These are phyloP conservation scores for Hiodon alosoides DNA, from an alignment of 2,113 vertebrate species.

Conservation along the genomic window DNA sequence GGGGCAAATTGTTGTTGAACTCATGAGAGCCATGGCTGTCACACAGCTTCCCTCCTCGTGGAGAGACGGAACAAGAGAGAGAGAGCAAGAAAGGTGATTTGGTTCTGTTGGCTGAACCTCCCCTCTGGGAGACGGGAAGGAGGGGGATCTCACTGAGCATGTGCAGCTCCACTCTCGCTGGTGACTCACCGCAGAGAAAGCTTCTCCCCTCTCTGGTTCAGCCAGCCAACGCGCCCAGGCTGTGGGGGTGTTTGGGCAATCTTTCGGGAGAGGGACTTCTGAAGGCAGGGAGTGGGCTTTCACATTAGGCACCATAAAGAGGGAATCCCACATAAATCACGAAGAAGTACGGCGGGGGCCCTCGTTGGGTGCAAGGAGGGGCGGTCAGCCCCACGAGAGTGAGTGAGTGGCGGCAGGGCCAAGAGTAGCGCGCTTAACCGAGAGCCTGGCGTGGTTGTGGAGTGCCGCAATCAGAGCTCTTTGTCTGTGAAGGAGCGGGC, in stretches of 20 bases:
- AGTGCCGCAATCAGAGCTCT: neutral
- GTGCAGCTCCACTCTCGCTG: neutral
- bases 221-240: constrained; percentile 16
- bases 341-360: constrained; percentile 20
- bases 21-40: neutral
- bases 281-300: constrained; percentile 24
- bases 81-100: constrained; percentile 15
- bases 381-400: neutral
- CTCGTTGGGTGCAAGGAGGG: constrained; percentile 4
- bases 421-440: neutral
- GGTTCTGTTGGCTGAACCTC: constrained; percentile 3
- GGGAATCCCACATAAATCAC: constrained; percentile 38
- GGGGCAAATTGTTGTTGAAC: neutral
- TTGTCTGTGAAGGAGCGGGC: neutral
- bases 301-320: constrained; percentile 19
- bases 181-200: constrained; percentile 21
- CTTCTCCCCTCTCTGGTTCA: constrained; percentile 29
- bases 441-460: neutral
- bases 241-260: constrained; percentile 21
- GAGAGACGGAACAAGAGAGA: neutral
- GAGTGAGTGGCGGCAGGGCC: neutral
- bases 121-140: neutral
- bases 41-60: neutral
- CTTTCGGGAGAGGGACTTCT: constrained; percentile 15
- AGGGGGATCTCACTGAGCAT: constrained; percentile 3